Conservation (phyloP, 1,140 invertebrate genomes). For the Neuroterus valhalla region DNA sequence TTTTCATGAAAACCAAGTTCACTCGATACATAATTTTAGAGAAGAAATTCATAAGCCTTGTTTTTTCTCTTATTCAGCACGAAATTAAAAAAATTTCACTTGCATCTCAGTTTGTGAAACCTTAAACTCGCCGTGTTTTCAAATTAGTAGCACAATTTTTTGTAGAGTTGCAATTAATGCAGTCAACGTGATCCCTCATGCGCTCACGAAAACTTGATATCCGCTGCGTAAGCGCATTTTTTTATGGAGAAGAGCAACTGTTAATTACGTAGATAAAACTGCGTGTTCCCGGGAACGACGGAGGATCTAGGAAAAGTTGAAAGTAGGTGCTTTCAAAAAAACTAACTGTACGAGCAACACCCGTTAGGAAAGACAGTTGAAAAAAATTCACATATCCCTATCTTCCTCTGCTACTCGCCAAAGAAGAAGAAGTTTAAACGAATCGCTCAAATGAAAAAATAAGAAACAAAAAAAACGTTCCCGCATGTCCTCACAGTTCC, state of each 20-base stretch:
- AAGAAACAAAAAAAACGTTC: no score
- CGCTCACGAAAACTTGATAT: constrained; percentile 16
- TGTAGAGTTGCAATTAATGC: constrained; percentile 18
- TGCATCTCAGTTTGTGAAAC: constrained; percentile 13
- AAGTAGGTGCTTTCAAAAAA: no score
- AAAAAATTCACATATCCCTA: no score
- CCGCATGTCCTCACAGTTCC: no score
- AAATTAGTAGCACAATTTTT: constrained; percentile 19
- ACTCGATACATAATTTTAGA: no score
- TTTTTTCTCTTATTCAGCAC: not conserved
- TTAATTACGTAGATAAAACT: constrained; percentile 11
- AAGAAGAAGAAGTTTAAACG: no score
- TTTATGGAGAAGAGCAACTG: not conserved
- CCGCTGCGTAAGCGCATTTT: constrained; percentile 2
- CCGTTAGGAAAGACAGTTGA: no score
- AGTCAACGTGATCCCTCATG: not conserved
- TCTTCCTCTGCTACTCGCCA: no score
- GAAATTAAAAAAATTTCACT: not conserved
- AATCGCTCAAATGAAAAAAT: no score
- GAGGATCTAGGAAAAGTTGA: no score
- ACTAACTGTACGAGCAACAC: no score
- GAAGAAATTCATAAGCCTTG: not conserved
- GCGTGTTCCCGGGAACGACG: not conserved
- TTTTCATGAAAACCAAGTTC: no score
- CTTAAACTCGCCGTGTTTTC: constrained; percentile 6